phyloP scores from a whole-genome alignment of 2,113 vertebrate species.

The Erinaceus europaeus region DNA sequence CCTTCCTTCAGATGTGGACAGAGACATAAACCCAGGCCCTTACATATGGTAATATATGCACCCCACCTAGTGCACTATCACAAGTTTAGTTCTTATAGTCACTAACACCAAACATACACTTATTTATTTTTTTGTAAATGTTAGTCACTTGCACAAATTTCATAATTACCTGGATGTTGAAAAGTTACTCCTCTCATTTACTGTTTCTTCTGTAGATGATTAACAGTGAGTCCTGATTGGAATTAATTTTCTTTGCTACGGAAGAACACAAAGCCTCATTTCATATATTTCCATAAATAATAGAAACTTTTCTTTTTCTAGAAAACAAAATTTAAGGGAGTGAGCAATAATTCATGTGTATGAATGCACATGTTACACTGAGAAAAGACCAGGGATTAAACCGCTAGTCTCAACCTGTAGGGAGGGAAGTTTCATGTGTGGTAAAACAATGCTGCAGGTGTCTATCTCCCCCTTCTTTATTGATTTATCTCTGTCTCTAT shows the following conservation, averaged over 20 bases:
- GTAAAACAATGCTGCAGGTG: too few relatives aligned
- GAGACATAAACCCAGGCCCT: too few relatives aligned
- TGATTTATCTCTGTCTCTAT: too few relatives aligned
- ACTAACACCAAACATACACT: background rate
- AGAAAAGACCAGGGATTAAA: too few relatives aligned
- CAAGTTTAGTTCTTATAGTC: background rate
- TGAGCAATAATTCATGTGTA: too few relatives aligned
- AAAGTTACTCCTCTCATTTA: background rate
- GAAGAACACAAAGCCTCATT: background rate
- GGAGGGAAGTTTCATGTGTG: too few relatives aligned
- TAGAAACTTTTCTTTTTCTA: background rate
- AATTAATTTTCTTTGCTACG: background rate
- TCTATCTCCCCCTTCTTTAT: too few relatives aligned
- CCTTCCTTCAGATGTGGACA: too few relatives aligned
- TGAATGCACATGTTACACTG: too few relatives aligned
- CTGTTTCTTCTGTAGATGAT: background rate
- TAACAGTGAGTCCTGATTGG: background rate
- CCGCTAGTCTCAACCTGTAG: too few relatives aligned
- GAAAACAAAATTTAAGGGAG: background rate
- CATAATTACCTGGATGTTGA: background rate
- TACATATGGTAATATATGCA: too few relatives aligned
- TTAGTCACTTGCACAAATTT: background rate
- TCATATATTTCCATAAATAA: background rate
- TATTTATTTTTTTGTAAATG: background rate
- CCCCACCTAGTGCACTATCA: too few relatives aligned